These are phyloP conservation scores for Stegodyphus mimosarum DNA, from an alignment of 1,140 invertebrate genomes.

Conservation along the genomic window DNA sequence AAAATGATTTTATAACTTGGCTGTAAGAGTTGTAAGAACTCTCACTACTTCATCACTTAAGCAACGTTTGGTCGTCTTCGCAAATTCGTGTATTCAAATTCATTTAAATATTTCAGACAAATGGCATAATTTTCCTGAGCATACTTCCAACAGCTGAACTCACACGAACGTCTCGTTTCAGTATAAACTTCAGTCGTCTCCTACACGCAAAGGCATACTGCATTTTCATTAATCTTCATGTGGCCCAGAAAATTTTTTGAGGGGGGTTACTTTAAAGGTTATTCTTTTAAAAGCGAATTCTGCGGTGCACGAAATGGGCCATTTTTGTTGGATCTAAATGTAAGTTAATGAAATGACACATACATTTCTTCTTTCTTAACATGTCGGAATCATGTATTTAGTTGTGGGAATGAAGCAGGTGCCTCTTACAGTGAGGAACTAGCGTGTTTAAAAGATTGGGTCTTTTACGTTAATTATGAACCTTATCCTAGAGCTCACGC, in stretches of 20 bases:
- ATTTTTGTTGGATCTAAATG: slow-evolving; percentile 20
- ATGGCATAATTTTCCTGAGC: slow-evolving; percentile 11
- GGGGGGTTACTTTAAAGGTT: slow-evolving; percentile 6
- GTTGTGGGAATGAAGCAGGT: slow-evolving; percentile 22
- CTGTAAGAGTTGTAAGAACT: too few relatives aligned
- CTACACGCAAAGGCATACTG: slow-evolving; percentile 23
- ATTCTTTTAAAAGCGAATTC: neutral
- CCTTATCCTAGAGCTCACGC: too few relatives aligned
- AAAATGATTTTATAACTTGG: too few relatives aligned
- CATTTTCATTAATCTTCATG: slow-evolving; percentile 36
- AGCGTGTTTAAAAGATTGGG: slow-evolving; percentile 8
- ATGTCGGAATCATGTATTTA: slow-evolving; percentile 14
- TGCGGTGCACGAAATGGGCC: slow-evolving; percentile 18
- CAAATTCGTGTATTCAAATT: neutral
- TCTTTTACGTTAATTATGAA: too few relatives aligned
- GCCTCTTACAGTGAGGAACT: neutral
- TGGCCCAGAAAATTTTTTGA: neutral
- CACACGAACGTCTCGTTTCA: neutral
- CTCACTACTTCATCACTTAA: too few relatives aligned
- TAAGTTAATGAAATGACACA: slow-evolving; percentile 49
- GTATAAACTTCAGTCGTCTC: neutral
- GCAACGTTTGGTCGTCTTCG: too few relatives aligned
- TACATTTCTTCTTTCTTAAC: slow-evolving; percentile 28
- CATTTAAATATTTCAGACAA: slow-evolving; percentile 8
- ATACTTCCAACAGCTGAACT: neutral